These are phyloP conservation scores for Peromyscus polionotus DNA, from an alignment of 2,113 vertebrate genomes.

Conservation along the genomic window DNA sequence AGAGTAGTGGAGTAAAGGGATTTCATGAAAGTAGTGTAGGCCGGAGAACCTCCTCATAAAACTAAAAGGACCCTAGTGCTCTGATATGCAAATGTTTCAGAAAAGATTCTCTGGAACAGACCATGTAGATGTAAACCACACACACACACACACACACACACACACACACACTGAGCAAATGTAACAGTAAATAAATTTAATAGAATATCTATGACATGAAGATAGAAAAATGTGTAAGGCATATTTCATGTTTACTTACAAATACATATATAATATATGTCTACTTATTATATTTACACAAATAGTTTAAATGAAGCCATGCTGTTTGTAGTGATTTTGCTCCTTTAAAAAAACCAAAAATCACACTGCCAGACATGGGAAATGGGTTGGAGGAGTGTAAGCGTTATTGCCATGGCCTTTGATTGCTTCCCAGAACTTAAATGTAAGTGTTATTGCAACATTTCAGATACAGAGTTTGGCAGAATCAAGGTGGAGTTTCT, in stretches of 20 bases:
- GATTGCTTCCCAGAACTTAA: not conserved
- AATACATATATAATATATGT: not conserved
- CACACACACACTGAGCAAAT: not conserved
- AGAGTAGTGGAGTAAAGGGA: not conserved
- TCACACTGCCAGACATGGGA: not conserved
- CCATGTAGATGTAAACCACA: not conserved
- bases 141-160: not conserved
- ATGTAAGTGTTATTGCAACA: not conserved
- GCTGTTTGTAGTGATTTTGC: not conserved
- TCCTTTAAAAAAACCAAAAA: not conserved
- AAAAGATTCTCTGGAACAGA: not conserved
- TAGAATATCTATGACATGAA: not conserved
- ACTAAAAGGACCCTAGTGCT: not conserved
- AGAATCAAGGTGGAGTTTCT: not conserved
- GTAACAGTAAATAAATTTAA: not conserved
- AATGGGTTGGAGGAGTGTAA: not conserved
- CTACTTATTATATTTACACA: not conserved
- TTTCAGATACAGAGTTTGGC: not conserved
- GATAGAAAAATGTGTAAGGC: not conserved
- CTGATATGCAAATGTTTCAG: not conserved
- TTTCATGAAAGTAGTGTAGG: not conserved
- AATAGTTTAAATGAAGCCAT: not conserved
- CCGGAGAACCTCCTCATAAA: not conserved
- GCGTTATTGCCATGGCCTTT: not conserved
- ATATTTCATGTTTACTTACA: not conserved